Percentiles rank a stretch among this genome's conserved stretches.
phyloP scores from a whole-genome alignment of 2,113 vertebrate species.

The Pterocles burchelli region DNA sequence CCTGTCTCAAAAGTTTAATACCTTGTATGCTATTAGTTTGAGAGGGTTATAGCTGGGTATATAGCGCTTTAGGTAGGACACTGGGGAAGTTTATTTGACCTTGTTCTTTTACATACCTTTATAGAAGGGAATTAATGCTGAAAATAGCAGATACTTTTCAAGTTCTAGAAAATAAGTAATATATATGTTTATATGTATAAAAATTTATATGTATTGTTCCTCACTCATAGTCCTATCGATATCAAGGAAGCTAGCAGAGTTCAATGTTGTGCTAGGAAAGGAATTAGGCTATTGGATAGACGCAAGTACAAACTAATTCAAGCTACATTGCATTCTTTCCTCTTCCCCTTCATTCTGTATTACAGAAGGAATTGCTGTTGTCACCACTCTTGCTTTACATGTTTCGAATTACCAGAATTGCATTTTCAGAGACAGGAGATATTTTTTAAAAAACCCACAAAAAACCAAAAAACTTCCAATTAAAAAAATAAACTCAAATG shows the following conservation, averaged over 20 bases:
- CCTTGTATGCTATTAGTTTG: background rate
- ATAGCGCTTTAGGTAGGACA: background rate
- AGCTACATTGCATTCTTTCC: background rate
- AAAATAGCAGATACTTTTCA: background rate
- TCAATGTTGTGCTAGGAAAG: background rate
- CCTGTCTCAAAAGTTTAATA: background rate
- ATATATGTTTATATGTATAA: background rate
- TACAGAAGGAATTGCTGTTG: background rate
- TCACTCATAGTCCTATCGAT: background rate
- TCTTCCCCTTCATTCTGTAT: background rate
- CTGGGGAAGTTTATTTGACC: background rate
- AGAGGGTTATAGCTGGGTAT: background rate
- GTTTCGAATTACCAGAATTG: background rate
- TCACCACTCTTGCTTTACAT: background rate
- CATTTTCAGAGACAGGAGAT: background rate
- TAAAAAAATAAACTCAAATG: background rate
- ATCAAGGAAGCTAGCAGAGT: background rate
- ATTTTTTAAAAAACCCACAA: background rate
- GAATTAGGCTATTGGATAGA: background rate
- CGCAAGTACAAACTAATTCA: background rate
- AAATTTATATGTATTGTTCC: background rate
- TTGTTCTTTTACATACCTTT: background rate
- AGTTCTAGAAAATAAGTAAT: background rate
- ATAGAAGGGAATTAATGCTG: background rate
- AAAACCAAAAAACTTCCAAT: background rate